Conservation (phyloP, 2,113 vertebrate genomes). For the Conger conger region DNA sequence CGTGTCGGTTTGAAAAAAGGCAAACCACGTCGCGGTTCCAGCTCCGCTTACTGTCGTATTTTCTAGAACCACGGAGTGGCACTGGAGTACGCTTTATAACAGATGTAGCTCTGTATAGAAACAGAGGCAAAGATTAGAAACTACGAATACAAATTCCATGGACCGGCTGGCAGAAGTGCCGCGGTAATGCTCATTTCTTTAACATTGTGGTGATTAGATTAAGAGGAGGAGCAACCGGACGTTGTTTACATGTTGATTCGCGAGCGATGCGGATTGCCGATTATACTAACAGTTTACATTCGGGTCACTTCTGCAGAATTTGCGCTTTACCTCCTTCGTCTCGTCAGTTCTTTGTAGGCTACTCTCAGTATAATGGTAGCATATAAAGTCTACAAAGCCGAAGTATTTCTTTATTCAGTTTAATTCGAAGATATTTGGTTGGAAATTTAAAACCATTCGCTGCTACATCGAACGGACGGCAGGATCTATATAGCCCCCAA, state of each 20-base stretch:
- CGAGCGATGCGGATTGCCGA: background rate
- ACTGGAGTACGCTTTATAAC: slow-evolving; percentile 72
- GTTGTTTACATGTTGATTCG: background rate
- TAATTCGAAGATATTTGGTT: slow-evolving; percentile 22
- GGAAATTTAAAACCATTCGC: slow-evolving; percentile 45
- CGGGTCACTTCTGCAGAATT: slow-evolving; percentile 69
- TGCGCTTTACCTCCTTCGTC: slow-evolving; percentile 45
- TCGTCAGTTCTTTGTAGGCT: slow-evolving; percentile 32
- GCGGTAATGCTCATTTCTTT: slow-evolving; percentile 41
- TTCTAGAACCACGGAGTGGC: slow-evolving; percentile 76
- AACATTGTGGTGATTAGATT: slow-evolving; percentile 5
- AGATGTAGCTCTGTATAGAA: slow-evolving; percentile 37
- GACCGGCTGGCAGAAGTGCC: slow-evolving; percentile 44
- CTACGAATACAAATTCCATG: slow-evolving; percentile 26
- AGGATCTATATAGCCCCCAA: slow-evolving; percentile 39
- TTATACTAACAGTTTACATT: slow-evolving; percentile 28
- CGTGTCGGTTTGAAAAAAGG: background rate
- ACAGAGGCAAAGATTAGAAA: slow-evolving; percentile 34
- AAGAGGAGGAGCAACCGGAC: background rate
- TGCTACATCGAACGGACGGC: slow-evolving; percentile 38
- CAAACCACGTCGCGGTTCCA: background rate
- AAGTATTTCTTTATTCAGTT: background rate
- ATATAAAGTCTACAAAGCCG: too few species aligned
- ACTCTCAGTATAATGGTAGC: background rate
- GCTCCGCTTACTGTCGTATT: slow-evolving; percentile 36